Evolutionary conservation across 2,888 invertebrate species (phyloP).

Genomic region (Ernsta delagoae): DNA sequence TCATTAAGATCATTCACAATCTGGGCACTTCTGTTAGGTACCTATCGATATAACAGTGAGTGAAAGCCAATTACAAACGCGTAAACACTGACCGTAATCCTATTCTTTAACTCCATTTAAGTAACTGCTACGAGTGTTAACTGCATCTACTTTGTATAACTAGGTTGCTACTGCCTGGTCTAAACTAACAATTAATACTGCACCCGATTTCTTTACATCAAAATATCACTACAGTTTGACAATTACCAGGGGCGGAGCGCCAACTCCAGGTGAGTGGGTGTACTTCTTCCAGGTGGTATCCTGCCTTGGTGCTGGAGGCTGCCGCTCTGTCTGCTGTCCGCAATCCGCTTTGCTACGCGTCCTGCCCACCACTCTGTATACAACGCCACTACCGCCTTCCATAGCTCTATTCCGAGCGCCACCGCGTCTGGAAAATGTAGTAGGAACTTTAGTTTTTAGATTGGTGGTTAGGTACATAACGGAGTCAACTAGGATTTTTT

Average conservation of each 20-base stretch:
- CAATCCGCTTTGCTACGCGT: constrained; percentile 80
- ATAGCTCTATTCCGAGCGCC: constrained; percentile 80
- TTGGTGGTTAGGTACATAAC: no score
- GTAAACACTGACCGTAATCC: no score
- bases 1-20: no score
- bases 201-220: not conserved
- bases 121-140: no score
- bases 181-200: no score
- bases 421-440: constrained; percentile 82
- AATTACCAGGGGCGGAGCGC: constrained; percentile 79
- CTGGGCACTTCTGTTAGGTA: no score
- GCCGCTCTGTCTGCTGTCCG: constrained; percentile 79
- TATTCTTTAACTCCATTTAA: no score
- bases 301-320: constrained; percentile 65
- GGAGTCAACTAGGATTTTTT: no score
- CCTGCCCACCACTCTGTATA: constrained; percentile 78
- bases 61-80: no score
- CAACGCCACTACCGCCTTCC: constrained; percentile 85
- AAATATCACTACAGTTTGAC: not conserved
- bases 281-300: constrained; percentile 87
- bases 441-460: not conserved
- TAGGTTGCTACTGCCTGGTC: no score
- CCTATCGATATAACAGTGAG: no score
- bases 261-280: constrained; percentile 87
- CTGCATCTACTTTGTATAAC: no score